Evolutionary conservation across 2,113 vertebrate species (phyloP).

Genomic region (Hippocampus zosterae): DNA sequence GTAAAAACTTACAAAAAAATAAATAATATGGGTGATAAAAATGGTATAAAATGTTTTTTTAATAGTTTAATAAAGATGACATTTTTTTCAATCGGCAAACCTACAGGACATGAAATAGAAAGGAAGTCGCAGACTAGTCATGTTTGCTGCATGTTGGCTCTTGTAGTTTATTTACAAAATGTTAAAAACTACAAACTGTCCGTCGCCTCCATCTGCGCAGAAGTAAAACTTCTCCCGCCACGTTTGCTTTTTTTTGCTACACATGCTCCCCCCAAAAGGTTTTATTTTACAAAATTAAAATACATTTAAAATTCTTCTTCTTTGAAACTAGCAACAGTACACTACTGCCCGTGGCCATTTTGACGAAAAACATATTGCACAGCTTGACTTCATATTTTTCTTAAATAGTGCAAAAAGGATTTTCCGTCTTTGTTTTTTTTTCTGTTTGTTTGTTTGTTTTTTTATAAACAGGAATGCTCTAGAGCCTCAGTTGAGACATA

Average conservation of each 20-base stretch:
- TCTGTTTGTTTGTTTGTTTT: too few species aligned
- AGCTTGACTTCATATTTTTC: constrained; percentile 87
- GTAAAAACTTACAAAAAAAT: constrained; percentile 61
- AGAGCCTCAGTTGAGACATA: constrained; percentile 77
- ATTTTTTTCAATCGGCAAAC: not conserved
- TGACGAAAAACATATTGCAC: constrained; percentile 87
- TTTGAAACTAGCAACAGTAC: constrained; percentile 83
- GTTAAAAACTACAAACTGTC: constrained; percentile 67
- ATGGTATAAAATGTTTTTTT: not conserved
- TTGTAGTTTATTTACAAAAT: constrained; percentile 68
- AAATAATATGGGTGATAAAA: constrained; percentile 4
- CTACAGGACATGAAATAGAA: constrained; percentile 7
- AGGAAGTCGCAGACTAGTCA: constrained; percentile 33
- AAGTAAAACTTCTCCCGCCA: constrained; percentile 44
- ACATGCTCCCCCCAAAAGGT: constrained; percentile 88
- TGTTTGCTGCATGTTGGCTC: constrained; percentile 30
- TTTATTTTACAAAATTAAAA: constrained; percentile 99
- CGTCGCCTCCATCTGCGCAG: constrained; percentile 43
- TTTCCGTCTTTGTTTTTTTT: constrained; percentile 32
- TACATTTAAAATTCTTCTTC: constrained; percentile 90
- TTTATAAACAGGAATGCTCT: constrained; percentile 89
- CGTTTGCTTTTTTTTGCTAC: constrained; percentile 70
- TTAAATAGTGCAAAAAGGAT: constrained; percentile 98
- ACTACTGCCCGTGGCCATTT: constrained; percentile 86
- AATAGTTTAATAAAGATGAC: not conserved